Base-by-base conservation (phyloP, 2,888 invertebrate genomes). In the Lepidochrysops patricia region DNA sequence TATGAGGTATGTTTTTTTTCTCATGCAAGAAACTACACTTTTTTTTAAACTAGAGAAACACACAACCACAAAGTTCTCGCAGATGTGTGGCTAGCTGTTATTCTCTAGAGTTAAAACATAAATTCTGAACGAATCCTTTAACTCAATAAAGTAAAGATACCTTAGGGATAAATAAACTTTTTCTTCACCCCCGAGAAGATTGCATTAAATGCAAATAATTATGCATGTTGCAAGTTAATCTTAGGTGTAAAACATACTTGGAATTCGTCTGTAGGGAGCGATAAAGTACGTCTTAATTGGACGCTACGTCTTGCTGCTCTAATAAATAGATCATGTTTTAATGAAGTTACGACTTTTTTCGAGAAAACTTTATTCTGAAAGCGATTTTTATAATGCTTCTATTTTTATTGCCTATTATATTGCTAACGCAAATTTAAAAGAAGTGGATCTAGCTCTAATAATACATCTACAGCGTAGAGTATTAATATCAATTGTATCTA, bases 221-320 rank as follows among this genome's bases (percentile, higher is more conserved):
- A 52, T 54, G 19, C 9, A 49, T 9, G 19, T 19, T 54, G 54
- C 54, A 32, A 54, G 27, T 54, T 54, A 15, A 54, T 54, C 23
- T 43, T 32, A 6, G 15, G 32, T 54, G 54, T 32, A 32, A 29
- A 54, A 32, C 19, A 29, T 29, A 29, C 27, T 15, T 29, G 27
- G 32, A 13, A 54, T 54, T 54, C 12, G 32, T 32, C 54, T 54
- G 12, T 19, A 5, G 54, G 54, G 54, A 54, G 32, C 32, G 32
- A 54, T 54, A 54, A 54, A 54, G 54, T 54, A 54, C 29, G 19
- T 29, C 54, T 9, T 54, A 54, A 54, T 54, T 54, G 29, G 54
- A 54, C 19, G 52, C 7, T 9, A 13, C 52, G 27, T 52, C 27
- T 52, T 26, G 26, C 0, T 26, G 15, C 26, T 27, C 37, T 26